Percentiles rank a stretch among this genome's conserved stretches.
Conservation (phyloP, 2,113 vertebrate species). For the Oenanthe melanoleuca region DNA sequence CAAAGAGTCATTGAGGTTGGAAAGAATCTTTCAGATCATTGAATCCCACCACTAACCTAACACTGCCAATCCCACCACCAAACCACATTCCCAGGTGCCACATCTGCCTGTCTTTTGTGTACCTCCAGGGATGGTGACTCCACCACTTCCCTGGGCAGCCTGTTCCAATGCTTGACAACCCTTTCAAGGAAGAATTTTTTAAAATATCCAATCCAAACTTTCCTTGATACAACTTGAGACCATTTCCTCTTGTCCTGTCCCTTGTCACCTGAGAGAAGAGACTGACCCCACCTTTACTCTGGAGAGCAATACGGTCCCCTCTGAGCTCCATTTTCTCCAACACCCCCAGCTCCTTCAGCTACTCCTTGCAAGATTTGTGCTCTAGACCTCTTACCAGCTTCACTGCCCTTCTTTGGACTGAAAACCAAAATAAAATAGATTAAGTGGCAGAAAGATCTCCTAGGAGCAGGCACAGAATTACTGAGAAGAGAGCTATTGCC, state of each 20-base stretch:
- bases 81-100: not conserved
- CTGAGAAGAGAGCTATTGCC: not conserved
- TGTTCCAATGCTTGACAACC: not conserved
- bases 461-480: not conserved
- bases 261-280: not conserved
- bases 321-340: not conserved
- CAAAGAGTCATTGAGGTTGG: not conserved
- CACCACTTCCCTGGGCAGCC: not conserved
- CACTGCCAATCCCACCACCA: not conserved
- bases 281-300: not conserved
- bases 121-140: not conserved
- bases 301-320: not conserved
- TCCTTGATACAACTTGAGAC: not conserved
- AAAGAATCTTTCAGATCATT: not conserved
- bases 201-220: not conserved
- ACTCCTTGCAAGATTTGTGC: not conserved
- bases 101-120: not conserved
- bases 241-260: not conserved
- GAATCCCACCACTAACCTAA: not conserved
- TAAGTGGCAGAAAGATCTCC: not conserved
- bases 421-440: constrained; percentile 22
- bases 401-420: not conserved
- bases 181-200: not conserved
- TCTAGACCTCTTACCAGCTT: not conserved
- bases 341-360: not conserved